phyloP scores from a whole-genome alignment of 1,140 invertebrate genomes.

The Drosophila bocki region DNA sequence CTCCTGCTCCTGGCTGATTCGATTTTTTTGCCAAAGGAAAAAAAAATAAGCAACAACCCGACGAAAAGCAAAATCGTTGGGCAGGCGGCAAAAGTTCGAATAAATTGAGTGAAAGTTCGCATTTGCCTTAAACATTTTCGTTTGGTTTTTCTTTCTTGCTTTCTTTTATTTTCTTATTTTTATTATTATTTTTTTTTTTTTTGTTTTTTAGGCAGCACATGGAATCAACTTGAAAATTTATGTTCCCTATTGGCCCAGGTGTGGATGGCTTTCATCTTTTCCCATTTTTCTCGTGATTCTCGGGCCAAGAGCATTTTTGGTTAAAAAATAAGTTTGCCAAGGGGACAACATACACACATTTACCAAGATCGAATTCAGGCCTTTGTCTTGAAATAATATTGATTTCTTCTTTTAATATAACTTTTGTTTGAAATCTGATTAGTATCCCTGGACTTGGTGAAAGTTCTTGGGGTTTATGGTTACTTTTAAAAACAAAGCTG shows the following conservation, averaged over 20 bases:
- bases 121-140: conserved; percentile 45
- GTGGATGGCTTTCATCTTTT: conserved; percentile 21
- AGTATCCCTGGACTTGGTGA: not conserved
- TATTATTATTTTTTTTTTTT: not conserved
- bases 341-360: not conserved
- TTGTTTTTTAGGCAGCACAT: conserved; percentile 14
- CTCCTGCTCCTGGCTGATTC: conserved; percentile 33
- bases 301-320: not conserved
- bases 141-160: not conserved
- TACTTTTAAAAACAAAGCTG: not conserved
- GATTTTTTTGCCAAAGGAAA: conserved; percentile 28
- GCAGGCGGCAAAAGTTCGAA: conserved; percentile 55
- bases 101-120: conserved; percentile 61
- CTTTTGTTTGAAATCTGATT: not conserved
- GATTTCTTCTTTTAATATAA: not conserved
- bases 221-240: conserved; percentile 28
- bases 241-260: conserved; percentile 41
- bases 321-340: conserved; percentile 7
- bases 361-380: conserved; percentile 1
- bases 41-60: conserved; percentile 15
- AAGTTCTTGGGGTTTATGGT: not conserved
- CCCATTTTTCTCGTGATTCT: not conserved
- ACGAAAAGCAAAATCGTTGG: conserved; percentile 24
- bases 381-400: conserved; percentile 1
- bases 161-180: conserved; percentile 4